Conservation (phyloP, 2,797 vertebrate genomes). For the Semotilus atromaculatus region DNA sequence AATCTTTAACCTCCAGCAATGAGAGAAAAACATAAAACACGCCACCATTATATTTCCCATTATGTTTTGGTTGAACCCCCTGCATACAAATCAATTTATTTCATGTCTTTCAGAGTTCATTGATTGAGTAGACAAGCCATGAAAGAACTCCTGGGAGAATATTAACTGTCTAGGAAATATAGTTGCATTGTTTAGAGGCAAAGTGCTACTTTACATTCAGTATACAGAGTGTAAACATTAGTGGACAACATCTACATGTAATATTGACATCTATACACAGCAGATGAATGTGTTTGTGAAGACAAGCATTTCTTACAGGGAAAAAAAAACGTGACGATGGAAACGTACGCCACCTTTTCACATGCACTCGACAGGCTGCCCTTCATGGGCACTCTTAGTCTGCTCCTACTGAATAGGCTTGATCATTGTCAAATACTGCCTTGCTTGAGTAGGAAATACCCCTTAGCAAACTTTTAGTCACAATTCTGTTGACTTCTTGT, state of each 20-base stretch:
- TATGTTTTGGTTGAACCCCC: conserved; percentile 48
- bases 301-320: conserved; percentile 1
- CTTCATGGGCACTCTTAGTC: neutral
- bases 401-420: neutral
- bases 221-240: conserved; percentile 30
- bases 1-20: conserved; percentile 48
- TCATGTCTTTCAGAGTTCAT: conserved; percentile 54
- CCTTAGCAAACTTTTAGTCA: neutral
- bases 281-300: neutral
- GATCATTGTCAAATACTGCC: neutral
- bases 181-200: conserved; percentile 48
- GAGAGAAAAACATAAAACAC: conserved; percentile 42
- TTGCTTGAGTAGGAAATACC: neutral
- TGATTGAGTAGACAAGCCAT: conserved; percentile 54
- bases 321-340: neutral
- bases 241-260: conserved; percentile 20
- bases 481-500: neutral
- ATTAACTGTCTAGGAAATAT: conserved; percentile 54
- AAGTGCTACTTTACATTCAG: conserved; percentile 48
- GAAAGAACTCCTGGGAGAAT: conserved; percentile 54
- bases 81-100: conserved; percentile 57
- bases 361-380: neutral
- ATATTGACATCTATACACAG: neutral
- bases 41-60: conserved; percentile 53
- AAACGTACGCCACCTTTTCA: neutral